Percentiles rank a stretch among this genome's conserved stretches.
Evolutionary conservation across 2,113 vertebrate genomes (phyloP).

Genomic region (Thalassarche chlororhynchos): DNA sequence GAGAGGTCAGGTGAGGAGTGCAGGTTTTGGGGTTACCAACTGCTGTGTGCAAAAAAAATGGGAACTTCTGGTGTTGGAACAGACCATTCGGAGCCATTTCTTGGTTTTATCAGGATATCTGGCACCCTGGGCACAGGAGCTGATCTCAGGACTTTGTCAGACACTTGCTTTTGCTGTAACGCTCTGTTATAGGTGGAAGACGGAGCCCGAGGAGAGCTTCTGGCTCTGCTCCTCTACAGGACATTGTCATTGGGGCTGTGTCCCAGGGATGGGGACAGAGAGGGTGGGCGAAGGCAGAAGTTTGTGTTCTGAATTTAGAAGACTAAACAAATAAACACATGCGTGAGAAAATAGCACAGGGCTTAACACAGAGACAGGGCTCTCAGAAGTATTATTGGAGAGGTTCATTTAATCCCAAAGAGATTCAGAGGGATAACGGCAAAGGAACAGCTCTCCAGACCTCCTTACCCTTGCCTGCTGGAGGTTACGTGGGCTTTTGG

Average conservation of each 20-base stretch:
- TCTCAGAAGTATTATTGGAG: constrained; percentile 4
- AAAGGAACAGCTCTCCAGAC: background rate
- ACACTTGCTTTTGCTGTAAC: background rate
- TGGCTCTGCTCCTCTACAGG: background rate
- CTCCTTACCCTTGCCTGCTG: background rate
- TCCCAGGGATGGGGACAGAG: background rate
- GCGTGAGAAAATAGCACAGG: constrained; percentile 1
- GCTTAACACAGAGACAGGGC: constrained; percentile 11
- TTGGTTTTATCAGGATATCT: background rate
- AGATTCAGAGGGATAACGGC: background rate
- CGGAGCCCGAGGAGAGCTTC: background rate
- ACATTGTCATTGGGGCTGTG: rapidly evolving
- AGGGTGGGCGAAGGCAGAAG: background rate
- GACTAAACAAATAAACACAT: constrained; percentile 34
- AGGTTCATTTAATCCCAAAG: constrained; percentile 36
- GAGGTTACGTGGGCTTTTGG: background rate
- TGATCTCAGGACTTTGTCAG: background rate
- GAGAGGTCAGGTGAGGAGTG: background rate
- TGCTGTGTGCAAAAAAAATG: background rate
- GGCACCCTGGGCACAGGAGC: background rate
- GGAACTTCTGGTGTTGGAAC: background rate
- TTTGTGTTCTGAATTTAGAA: constrained; percentile 15
- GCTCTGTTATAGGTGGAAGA: background rate
- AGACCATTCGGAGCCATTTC: rapidly evolving
- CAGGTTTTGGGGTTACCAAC: background rate